Base-by-base conservation (phyloP, 2,888 invertebrate genomes). In the Pseudeuparius sepicola region DNA sequence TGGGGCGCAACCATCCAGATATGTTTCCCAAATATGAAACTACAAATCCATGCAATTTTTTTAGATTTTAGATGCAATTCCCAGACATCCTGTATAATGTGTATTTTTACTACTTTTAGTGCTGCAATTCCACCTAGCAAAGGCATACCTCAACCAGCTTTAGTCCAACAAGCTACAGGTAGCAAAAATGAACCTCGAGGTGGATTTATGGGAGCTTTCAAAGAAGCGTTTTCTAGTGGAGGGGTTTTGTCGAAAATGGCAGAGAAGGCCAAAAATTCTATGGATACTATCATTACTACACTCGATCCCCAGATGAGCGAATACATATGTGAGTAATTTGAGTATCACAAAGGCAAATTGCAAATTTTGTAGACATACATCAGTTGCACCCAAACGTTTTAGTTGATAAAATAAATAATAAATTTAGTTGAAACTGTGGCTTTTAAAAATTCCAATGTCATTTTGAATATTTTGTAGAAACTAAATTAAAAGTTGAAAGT, bases 291-390 rank as follows among this genome's bases (percentile, higher is more conserved):
- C 71, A 85, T 89, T 34, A 87, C 86, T 6, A 87, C 87, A 5
- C 63, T 89, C 14, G 88, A 89, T 59, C 88, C 88, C 10, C 87
- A 88, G 59, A 89, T 88, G 88, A 80, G 78, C 56, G 84, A 87
- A 61, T 80, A 83, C 53, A 73, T 87, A 45, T 74, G 87, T 87
- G 68, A 70, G 78, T 72, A 49, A 14, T n/a, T n/a, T n/a, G n/a
- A n/a, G n/a, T n/a, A n/a, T n/a, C n/a, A n/a, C n/a, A n/a, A n/a
- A n/a, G n/a, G n/a, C n/a, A n/a, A n/a, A n/a, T n/a, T n/a, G n/a
- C n/a, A n/a, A n/a, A n/a, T n/a, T n/a, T n/a, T n/a, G n/a, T n/a
- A n/a, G n/a, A n/a, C n/a, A n/a, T n/a, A n/a, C n/a, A n/a, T n/a
- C n/a, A n/a, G n/a, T 30, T 30, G 14, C 10, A 15, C 11, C 14